Evolutionary conservation across 2,888 invertebrate genomes (phyloP), one percentile per base, ranked within the genome.

Genomic region (Encarsia formosa): DNA sequence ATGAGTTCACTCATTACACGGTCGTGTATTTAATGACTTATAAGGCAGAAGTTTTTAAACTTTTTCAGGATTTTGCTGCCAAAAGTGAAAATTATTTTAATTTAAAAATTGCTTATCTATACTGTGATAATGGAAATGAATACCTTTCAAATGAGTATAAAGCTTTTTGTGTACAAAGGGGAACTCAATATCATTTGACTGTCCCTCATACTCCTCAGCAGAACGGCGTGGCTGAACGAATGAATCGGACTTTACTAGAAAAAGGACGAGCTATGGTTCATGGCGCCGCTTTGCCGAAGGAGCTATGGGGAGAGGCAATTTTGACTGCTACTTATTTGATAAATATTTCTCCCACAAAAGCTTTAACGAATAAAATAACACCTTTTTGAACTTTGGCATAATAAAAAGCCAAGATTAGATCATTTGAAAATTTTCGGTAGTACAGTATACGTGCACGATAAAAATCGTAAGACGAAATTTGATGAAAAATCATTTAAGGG

Each of bases 131-230:
- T 45, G 49, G 49, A 37, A 35, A 31, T 11, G 48, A 20, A 40
- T 40, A 35, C 48, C 19, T 29, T 20, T 23, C 32, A 5, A 2
- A 15, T 4, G 16, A 37, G 18, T 38, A 45, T 3, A 31, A 18
- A 29, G 5, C 19, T 11, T 58, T 47, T 31, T 49, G 59, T 5
- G 54, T 52, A n/a, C 13, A 43, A 19, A 40, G 55, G 38, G 63
- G 62, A 4, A 63, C 62, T 15, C 38, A 57, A 39, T 16, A 29
- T 29, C 32, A 56, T 16, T 38, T 15, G 6, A 49, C 56, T 1
- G 48, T 48, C 16, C 39, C 58, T 3, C 49, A 55, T 23, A 41
- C 38, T 5, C 52, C 58, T 1, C 24, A 50, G 22, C 58, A 55
- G 19, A 58, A 52, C 23, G 53, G 55, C 3, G 34, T 52, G 5